A percentile compares a stretch with the other conserved stretches of the same genome.
These are phyloP conservation scores for Campopleginae sp. DNA, from an alignment of 2,888 invertebrate species.

Conservation along the genomic window DNA sequence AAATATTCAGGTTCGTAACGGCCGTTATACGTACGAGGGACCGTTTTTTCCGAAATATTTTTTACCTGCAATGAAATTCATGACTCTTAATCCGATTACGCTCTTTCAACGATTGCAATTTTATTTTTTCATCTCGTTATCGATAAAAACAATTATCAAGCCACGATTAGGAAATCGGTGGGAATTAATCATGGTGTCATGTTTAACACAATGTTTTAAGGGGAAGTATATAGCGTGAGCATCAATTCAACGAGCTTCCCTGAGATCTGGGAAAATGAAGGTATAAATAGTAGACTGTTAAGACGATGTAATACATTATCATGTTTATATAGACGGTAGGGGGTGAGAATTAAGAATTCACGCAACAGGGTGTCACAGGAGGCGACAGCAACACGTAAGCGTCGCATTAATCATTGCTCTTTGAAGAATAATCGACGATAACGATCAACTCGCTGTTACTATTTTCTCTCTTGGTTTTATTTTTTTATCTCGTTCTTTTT, in stretches of 20 bases:
- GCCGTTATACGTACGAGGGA: background rate
- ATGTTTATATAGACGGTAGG: conserved; percentile 17
- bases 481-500: background rate
- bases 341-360: conserved; percentile 43
- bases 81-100: background rate
- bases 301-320: conserved; percentile 3
- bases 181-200: background rate
- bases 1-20: background rate
- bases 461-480: conserved; percentile 20
- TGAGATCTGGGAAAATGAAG: conserved; percentile 31
- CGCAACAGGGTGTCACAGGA: conserved; percentile 44
- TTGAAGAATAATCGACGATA: conserved; percentile 56
- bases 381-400: conserved; percentile 58
- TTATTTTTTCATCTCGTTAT: background rate
- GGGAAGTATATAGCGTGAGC: conserved; percentile 16
- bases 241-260: conserved; percentile 20
- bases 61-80: background rate
- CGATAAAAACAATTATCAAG: background rate
- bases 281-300: conserved; percentile 44
- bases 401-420: conserved; percentile 64
- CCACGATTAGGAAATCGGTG: background rate
- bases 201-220: background rate
- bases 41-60: background rate
- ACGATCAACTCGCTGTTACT: conserved; percentile 39
- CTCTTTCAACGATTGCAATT: background rate